Conservation (phyloP, 2,797 vertebrate species). For the Meda fulgida region DNA sequence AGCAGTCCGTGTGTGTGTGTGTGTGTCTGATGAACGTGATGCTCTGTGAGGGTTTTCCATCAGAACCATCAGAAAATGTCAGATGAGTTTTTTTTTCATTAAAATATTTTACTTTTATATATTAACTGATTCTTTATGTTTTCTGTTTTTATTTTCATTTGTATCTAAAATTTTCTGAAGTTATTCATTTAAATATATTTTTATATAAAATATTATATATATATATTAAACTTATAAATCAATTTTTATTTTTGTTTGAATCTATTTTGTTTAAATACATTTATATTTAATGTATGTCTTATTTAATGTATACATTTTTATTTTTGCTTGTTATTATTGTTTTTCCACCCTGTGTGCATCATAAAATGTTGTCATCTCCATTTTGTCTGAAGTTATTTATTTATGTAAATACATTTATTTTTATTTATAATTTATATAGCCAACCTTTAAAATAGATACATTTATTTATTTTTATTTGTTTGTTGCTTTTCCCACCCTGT, state of each 20-base stretch:
- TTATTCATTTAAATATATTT: background rate
- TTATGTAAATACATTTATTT: background rate
- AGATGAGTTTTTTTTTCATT: background rate
- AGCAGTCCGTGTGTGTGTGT: slow-evolving; percentile 64
- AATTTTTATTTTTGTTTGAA: background rate
- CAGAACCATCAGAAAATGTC: background rate
- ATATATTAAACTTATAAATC: too few relatives aligned
- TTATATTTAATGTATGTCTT: background rate
- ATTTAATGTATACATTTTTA: background rate
- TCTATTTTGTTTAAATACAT: background rate
- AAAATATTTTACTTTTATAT: background rate
- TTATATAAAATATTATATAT: too few relatives aligned
- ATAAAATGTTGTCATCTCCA: background rate
- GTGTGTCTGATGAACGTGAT: background rate
- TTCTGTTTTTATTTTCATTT: background rate
- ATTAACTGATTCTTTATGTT: background rate
- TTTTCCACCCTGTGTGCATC: background rate
- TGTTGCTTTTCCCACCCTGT: background rate
- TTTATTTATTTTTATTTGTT: background rate
- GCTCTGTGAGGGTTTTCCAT: background rate
- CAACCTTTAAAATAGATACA: too few relatives aligned
- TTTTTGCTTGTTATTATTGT: background rate
- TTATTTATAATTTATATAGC: background rate
- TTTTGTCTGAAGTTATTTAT: background rate
- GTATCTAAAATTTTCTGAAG: background rate